A percentile compares a stretch with the other conserved stretches of the same genome.
Conservation (phyloP, 2,888 invertebrate genomes). For the Lepidonotus clava region DNA sequence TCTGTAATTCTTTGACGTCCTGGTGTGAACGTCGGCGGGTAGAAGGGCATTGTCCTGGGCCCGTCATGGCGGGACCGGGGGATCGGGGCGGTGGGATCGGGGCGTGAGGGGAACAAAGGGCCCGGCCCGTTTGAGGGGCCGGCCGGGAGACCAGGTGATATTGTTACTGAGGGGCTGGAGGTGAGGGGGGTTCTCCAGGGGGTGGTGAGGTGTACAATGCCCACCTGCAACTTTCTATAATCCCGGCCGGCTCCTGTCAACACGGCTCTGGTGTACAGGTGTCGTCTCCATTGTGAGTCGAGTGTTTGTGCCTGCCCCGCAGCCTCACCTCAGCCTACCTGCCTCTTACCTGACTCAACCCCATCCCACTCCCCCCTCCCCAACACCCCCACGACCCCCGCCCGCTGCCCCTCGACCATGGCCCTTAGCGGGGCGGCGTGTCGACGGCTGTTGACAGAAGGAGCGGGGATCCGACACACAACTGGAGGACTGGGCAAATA, state of each 20-base stretch:
- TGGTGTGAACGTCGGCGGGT: conserved; percentile 22
- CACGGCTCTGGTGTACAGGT: not conserved
- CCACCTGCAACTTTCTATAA: conserved; percentile 52
- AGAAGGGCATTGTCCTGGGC: conserved; percentile 11
- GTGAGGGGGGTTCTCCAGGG: not conserved
- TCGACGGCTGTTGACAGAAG: not conserved
- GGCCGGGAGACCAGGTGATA: not conserved
- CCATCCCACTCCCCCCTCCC: not conserved
- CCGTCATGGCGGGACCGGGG: not conserved
- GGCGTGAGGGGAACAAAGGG: conserved; percentile 26
- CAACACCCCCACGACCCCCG: not conserved
- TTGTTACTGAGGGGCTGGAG: not conserved
- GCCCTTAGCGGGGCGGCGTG: not conserved
- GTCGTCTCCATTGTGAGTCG: conserved; percentile 21
- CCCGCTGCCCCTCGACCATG: not conserved
- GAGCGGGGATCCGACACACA: not conserved
- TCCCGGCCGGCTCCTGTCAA: conserved; percentile 43
- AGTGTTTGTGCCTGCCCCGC: conserved; percentile 8
- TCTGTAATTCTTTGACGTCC: conserved; percentile 1
- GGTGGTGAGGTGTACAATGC: not conserved
- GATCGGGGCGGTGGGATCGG: conserved; percentile 36
- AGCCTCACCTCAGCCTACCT: not conserved
- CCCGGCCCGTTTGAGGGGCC: not conserved
- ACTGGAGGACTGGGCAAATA: not conserved
- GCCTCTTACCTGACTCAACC: not conserved